Evolutionary conservation across 2,113 vertebrate species (phyloP), one percentile per base, ranked within the genome.

Genomic region (Hymenochirus boettgeri): DNA sequence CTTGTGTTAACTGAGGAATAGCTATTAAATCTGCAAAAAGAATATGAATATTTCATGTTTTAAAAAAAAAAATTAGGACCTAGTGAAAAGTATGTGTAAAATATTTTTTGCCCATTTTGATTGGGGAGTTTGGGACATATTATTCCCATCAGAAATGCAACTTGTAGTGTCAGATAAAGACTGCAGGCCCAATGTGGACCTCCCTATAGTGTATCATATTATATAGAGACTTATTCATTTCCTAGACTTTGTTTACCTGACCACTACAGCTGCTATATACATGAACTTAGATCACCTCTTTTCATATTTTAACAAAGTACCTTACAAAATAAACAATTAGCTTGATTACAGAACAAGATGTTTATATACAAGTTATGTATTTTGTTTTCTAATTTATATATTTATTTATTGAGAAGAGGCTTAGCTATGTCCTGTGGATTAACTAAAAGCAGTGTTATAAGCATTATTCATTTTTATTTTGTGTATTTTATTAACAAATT

Each of bases 381-480:
- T 76, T 72, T 73, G 37, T 61, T 37, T 55, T 77, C 75, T 82
- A 74, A 83, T 78, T 84, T 82, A 84, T 84, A 23, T 79, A 82
- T 80, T 76, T 79, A 80, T 80, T 80, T 79, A 50, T 64, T 24
- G 60, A 74, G 62, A 37, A 19, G 19, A 53, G 52, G 63, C 57
- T 62, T 45, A 47, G 48, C 62, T 77, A 57, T 51, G 29, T 77
- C 60, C 76, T 69, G 78, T 35, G 5, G 60, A 53, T 69, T 77
- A 71, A 69, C 61, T n/a, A 18, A 61, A 67, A 27, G 50, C 57
- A 51, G 24, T 18, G 15, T 66, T 63, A 42, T 42, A 42, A n/a
- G 4, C 5, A 15, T 42, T 15, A 6, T 42, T 26, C 23, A 8
- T 17, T 2, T 1, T n/a, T 54, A 46, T 29, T 45, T 52, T 12